These are phyloP conservation scores for Geopemphigus sp. DNA, from an alignment of 1,140 invertebrate genomes.

Conservation along the genomic window DNA sequence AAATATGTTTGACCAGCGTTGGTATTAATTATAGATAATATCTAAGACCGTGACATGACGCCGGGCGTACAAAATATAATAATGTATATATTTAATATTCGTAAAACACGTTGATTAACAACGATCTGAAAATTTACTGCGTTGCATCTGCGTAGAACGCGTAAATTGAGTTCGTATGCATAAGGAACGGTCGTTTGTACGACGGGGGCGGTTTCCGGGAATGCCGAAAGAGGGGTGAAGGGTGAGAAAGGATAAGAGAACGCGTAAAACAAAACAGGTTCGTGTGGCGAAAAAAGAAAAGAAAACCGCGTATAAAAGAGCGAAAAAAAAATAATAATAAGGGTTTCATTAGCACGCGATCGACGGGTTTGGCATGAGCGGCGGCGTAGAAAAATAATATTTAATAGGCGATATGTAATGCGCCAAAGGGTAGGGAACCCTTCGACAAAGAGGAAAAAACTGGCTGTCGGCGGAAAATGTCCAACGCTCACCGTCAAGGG, in stretches of 20 bases:
- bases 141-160: not conserved
- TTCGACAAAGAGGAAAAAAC: too few species aligned
- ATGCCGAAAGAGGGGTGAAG: too few species aligned
- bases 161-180: not conserved
- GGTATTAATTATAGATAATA: conserved; percentile 23
- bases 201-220: not conserved
- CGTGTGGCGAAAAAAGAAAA: not conserved
- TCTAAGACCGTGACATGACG: not conserved
- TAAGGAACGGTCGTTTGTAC: too few species aligned
- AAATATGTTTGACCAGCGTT: conserved; percentile 16
- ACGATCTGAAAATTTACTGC: not conserved
- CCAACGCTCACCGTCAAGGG: too few species aligned
- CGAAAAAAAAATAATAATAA: not conserved
- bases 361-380: not conserved
- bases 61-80: too few species aligned
- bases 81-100: not conserved
- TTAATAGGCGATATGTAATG: too few species aligned
- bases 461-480: too few species aligned
- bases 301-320: not conserved
- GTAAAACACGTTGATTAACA: conserved; percentile 12
- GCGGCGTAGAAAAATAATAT: not conserved
- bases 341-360: conserved; percentile 15
- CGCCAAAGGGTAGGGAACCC: too few species aligned
- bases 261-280: conserved; percentile 8
- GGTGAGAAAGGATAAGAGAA: too few species aligned